Conservation (phyloP, 2,888 invertebrate genomes). For the Pachliopta kotzebuea region DNA sequence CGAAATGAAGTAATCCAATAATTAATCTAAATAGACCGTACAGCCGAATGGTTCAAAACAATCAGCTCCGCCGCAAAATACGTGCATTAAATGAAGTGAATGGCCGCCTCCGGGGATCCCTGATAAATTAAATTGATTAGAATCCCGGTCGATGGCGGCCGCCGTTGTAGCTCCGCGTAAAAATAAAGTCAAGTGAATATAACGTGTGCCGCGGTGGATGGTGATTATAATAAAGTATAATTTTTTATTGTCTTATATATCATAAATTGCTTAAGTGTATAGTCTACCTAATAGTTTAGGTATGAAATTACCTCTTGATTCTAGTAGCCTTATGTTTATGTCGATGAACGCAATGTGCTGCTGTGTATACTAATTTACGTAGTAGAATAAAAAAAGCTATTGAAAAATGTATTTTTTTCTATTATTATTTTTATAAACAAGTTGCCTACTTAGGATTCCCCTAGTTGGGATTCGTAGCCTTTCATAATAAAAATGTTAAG, state of each 20-base stretch:
- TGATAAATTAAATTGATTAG: slow-evolving; percentile 81
- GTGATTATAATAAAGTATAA: slow-evolving; percentile 43
- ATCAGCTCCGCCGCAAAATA: slow-evolving; percentile 79
- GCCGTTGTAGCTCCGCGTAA: slow-evolving; percentile 68
- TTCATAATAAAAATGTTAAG: too few relatives aligned
- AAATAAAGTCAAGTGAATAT: slow-evolving; percentile 76
- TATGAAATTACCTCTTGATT: too few relatives aligned
- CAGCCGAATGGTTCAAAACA: slow-evolving; percentile 80
- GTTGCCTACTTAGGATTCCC: too few relatives aligned
- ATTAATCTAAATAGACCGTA: slow-evolving; percentile 81
- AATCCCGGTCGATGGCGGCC: slow-evolving; percentile 75
- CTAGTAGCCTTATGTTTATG: too few relatives aligned
- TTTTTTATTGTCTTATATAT: slow-evolving; percentile 45
- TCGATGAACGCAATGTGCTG: too few relatives aligned
- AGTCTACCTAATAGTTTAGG: too few relatives aligned
- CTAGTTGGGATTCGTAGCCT: too few relatives aligned
- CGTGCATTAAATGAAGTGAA: slow-evolving; percentile 81
- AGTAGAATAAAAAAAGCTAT: too few relatives aligned
- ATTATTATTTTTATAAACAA: too few relatives aligned
- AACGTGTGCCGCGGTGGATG: slow-evolving; percentile 53
- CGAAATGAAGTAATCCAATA: slow-evolving; percentile 80
- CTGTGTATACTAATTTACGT: too few relatives aligned
- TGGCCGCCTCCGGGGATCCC: slow-evolving; percentile 78
- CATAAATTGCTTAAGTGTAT: too few relatives aligned
- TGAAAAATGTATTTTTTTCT: too few relatives aligned